Percentiles rank a stretch among this genome's conserved stretches.
Conservation (phyloP, 2,888 invertebrate genomes). For the Arrhopalites spinosus region DNA sequence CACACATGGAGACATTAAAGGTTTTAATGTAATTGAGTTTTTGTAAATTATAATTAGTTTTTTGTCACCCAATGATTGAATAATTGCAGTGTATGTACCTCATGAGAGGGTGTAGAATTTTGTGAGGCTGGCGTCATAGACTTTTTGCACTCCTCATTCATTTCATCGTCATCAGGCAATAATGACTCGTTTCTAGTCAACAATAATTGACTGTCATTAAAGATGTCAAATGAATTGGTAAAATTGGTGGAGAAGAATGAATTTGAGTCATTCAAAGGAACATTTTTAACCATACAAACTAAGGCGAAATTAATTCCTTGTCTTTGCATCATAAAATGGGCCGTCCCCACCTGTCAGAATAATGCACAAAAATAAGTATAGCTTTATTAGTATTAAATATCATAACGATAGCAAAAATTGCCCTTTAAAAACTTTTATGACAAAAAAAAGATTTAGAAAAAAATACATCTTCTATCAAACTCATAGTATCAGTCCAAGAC, state of each 20-base stretch:
- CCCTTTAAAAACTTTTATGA: too few species aligned
- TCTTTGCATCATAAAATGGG: slow-evolving; percentile 60
- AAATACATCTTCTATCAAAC: too few species aligned
- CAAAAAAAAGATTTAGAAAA: too few species aligned
- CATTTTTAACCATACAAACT: slow-evolving; percentile 64
- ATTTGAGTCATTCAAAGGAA: slow-evolving; percentile 57
- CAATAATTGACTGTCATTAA: slow-evolving; percentile 3
- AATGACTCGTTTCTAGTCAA: neutral
- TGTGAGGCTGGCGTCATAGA: neutral
- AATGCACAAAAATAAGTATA: neutral
- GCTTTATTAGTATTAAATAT: neutral
- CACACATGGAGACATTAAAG: too few species aligned
- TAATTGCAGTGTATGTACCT: too few species aligned
- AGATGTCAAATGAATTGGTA: slow-evolving; percentile 39
- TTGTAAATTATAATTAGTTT: neutral
- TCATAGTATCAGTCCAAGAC: neutral
- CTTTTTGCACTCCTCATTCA: slow-evolving; percentile 8
- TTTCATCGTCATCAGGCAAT: neutral
- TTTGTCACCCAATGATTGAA: neutral
- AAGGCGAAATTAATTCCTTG: slow-evolving; percentile 65
- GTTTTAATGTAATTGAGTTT: neutral
- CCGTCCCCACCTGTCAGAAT: slow-evolving; percentile 57
- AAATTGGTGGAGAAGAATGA: neutral
- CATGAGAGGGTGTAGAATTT: neutral
- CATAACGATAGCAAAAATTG: neutral